Percentiles rank a stretch among this genome's conserved stretches.
These are phyloP conservation scores for Aphaenogaster rudis DNA, from an alignment of 1,140 invertebrate species.

Conservation along the genomic window DNA sequence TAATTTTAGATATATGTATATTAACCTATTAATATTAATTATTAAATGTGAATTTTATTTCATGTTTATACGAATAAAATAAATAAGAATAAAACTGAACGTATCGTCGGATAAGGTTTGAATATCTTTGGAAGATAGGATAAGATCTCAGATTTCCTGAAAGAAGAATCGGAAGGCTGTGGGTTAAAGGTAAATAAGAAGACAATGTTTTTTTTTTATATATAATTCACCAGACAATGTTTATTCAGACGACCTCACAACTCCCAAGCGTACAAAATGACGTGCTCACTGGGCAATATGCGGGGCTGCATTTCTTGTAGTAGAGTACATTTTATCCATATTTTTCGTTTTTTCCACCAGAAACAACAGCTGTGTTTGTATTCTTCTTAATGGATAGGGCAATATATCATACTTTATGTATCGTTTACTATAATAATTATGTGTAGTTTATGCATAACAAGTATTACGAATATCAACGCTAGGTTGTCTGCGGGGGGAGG, in stretches of 20 bases:
- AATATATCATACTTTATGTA: conserved; percentile 88
- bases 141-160: background rate
- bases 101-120: background rate
- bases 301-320: conserved; percentile 85
- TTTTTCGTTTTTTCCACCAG: conserved; percentile 70
- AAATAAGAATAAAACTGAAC: background rate
- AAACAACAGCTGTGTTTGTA: conserved; percentile 80
- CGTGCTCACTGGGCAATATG: conserved; percentile 88
- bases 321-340: conserved; percentile 75
- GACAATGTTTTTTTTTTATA: conserved; percentile 79
- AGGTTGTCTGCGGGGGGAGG: conserved; percentile 81
- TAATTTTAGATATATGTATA: background rate
- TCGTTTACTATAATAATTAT: conserved; percentile 87
- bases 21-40: background rate
- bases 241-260: conserved; percentile 91
- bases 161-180: background rate
- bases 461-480: conserved; percentile 87
- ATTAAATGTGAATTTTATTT: conserved; percentile 4
- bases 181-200: conserved; percentile 75
- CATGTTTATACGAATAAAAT: background rate
- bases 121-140: background rate
- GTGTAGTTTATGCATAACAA: conserved; percentile 87
- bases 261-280: conserved; percentile 89
- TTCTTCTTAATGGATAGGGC: conserved; percentile 87
- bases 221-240: conserved; percentile 90